Conservation (phyloP, 2,888 invertebrate species). For the Gonocerus acuteangulatus region DNA sequence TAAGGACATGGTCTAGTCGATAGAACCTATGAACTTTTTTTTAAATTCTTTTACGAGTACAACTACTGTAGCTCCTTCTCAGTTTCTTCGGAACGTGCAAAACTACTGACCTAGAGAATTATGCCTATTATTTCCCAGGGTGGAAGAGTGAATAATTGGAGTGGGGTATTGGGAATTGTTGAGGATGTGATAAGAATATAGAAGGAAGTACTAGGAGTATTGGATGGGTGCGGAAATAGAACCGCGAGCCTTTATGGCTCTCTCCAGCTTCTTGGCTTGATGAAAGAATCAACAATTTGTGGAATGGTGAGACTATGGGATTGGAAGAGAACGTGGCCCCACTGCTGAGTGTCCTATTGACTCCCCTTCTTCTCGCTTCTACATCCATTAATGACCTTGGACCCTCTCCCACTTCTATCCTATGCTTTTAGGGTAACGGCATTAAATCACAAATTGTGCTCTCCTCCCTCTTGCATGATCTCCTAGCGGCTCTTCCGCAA, state of each 20-base stretch:
- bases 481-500: background rate
- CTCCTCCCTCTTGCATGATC: background rate
- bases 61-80: too few species aligned
- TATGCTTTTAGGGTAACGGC: conserved; percentile 17
- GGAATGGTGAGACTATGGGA: conserved; percentile 15
- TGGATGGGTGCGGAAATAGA: conserved; percentile 12
- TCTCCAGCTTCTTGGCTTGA: conserved; percentile 11
- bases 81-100: too few species aligned
- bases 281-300: conserved; percentile 26
- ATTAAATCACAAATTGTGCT: conserved; percentile 22
- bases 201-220: background rate
- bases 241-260: conserved; percentile 12
- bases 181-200: too few species aligned
- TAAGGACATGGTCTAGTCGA: too few species aligned
- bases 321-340: conserved; percentile 23
- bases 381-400: conserved; percentile 17
- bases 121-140: too few species aligned
- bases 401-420: background rate
- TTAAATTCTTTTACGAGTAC: too few species aligned
- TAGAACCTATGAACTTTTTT: too few species aligned
- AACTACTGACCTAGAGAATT: too few species aligned
- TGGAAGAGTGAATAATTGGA: too few species aligned
- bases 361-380: background rate
- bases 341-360: conserved; percentile 25
- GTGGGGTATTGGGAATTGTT: too few species aligned